Evolutionary conservation across 2,888 invertebrate species (phyloP), one percentile per base, ranked within the genome.

Genomic region (Polydrusus cervinus): DNA sequence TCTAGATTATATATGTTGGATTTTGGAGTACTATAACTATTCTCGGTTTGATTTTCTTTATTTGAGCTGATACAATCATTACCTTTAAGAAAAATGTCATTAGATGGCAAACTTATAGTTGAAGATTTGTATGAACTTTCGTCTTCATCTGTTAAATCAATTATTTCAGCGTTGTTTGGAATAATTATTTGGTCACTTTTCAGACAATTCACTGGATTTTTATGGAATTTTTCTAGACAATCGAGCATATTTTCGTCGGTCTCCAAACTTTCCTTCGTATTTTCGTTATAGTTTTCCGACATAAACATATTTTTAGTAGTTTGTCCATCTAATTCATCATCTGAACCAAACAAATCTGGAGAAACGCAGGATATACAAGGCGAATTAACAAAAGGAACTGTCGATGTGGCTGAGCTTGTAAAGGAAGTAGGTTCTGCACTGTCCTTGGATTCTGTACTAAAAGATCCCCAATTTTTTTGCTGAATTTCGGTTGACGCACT

Each of bases 291-390:
- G 0, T 7, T 55, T 34, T 34, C 34, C 14, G 34, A 14, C 14
- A 34, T 9, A 9, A n/a, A 25, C 7, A 13, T 10, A 25, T 53
- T 25, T 25, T 53, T 13, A 30, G 25, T 30, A 55, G 13, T 0
- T n/a, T 51, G 20, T 30, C 40, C 10, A 53, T 51, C 38, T 25
- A 34, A 60, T 76, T 85, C 84, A 74, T 81, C 80, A 47, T 83
- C 83, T 10, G 84, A 84, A 51, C 76, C 82, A 79, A 86, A 86
- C 71, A 86, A 81, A 79, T 86, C 86, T 30, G 86, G 86, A 30
- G 86, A 85, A 16, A 80, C 67, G 61, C 80, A 67, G 5, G 25
- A 25, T 62, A 68, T 67, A 62, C 30, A 0, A 9, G 49, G n/a
- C 8, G 57, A 30, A 51, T 20, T 57, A 25, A 53, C 38, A 8